Conservation (phyloP, 2,888 invertebrate species). For the Galerucella calmariensis region DNA sequence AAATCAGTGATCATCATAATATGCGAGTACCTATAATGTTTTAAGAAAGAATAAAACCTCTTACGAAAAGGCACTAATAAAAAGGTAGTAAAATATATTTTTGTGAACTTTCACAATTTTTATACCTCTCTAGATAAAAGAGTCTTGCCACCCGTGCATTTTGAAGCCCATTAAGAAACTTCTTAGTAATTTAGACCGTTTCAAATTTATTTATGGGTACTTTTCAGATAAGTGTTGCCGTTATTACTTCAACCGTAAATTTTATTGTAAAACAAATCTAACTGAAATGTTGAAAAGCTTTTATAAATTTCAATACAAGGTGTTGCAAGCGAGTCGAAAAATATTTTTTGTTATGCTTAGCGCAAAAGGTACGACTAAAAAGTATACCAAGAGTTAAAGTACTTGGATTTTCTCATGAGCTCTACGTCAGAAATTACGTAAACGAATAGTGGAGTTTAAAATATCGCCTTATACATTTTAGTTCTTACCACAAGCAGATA, state of each 20-base stretch:
- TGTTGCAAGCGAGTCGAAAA: neutral
- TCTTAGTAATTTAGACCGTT: conserved; percentile 1
- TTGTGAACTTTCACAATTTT: conserved; percentile 8
- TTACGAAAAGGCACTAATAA: neutral
- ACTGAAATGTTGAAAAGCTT: neutral
- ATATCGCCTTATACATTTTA: no score
- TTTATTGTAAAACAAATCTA: neutral
- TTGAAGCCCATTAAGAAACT: neutral
- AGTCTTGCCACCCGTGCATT: neutral
- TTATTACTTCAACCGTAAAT: neutral
- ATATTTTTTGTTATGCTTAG: neutral
- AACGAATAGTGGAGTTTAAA: no score
- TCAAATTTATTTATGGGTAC: conserved; percentile 5
- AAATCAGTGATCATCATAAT: no score
- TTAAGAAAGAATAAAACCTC: no score
- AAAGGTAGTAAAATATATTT: neutral
- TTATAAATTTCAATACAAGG: neutral
- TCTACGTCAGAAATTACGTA: no score
- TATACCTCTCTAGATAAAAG: neutral
- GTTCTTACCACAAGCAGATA: no score
- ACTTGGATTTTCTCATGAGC: no score
- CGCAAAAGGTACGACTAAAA: no score
- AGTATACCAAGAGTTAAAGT: no score
- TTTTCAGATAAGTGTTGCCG: neutral
- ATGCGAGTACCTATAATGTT: no score